A percentile compares a stretch with the other conserved stretches of the same genome.
These are phyloP conservation scores for Cydia pomonella DNA, from an alignment of 1,140 invertebrate genomes.

Conservation along the genomic window DNA sequence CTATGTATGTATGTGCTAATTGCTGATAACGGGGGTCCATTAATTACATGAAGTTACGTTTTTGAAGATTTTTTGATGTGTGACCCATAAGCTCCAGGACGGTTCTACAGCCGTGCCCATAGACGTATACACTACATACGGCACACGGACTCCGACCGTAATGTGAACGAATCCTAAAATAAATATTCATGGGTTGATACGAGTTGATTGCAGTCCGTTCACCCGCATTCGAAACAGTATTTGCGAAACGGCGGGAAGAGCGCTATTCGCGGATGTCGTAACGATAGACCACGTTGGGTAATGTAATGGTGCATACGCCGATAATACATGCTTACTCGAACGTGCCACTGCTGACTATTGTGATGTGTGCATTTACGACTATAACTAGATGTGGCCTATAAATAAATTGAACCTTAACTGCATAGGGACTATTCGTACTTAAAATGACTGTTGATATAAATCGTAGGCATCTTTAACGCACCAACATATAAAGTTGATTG, in stretches of 20 bases:
- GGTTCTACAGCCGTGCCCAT: too few relatives aligned
- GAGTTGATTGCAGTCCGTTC: conserved; percentile 14
- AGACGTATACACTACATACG: too few relatives aligned
- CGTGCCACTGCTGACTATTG: not conserved
- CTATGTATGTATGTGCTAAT: not conserved
- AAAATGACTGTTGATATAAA: not conserved
- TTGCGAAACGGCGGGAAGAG: conserved; percentile 26
- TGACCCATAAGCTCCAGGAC: not conserved
- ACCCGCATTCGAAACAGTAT: conserved; percentile 24
- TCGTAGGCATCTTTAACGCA: too few relatives aligned
- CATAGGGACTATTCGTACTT: not conserved
- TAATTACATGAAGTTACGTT: too few relatives aligned
- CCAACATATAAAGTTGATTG: too few relatives aligned
- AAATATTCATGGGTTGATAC: conserved; percentile 20
- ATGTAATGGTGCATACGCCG: not conserved
- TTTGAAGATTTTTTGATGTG: too few relatives aligned
- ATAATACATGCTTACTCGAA: not conserved
- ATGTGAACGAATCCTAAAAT: not conserved
- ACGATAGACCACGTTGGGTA: conserved; percentile 1
- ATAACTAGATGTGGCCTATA: not conserved
- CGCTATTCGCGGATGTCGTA: conserved; percentile 14
- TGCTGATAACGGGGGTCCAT: not conserved
- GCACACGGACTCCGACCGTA: not conserved
- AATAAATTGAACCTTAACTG: not conserved
- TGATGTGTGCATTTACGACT: not conserved